Base-by-base conservation (phyloP, 2,797 vertebrate species). In the Gymnoscopelus microlampas region DNA sequence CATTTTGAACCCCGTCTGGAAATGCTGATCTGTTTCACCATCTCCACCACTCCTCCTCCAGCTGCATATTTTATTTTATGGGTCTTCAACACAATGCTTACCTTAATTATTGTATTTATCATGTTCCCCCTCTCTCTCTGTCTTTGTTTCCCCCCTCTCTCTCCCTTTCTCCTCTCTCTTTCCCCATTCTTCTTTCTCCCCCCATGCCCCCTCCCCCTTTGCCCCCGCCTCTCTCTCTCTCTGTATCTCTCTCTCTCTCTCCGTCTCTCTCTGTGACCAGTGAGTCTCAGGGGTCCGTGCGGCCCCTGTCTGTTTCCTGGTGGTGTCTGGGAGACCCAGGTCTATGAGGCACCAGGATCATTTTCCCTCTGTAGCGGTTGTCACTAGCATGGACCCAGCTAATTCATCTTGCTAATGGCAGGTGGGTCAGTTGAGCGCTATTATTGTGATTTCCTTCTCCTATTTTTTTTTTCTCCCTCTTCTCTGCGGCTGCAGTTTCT, bases 391-490 rank as follows among this genome's bases (percentile, higher is more conserved):
- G 88, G 87, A 91, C 87, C 77, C 54, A 62, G 71, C 87, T 93
- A 93, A 95, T 95, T 93, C 86, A 93, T 95, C 93, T 94, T 90
- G 87, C 90, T 95, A 94, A 95, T 94, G 93, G 91, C 92, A 92
- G 91, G 88, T 91, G 76, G 90, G 91, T 92, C 89, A 87, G 86
- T 89, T 87, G 88, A 91, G 86, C 71, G 35, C 86, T 80, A 86
- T 88, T 88, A 90, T 85, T 88, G 85, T 86, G 82, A 89, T 87
- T 89, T 89, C 85, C 55, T 49, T 66, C 24, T 64, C 9, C 53
- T 3, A 11, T 68, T 82, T 71, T 75, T 65, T 65, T n/a, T 47
- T 14, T 9, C n/a, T 47, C 55, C 15, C 54, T 56, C 62, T 74
- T 74, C 68, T 69, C 66, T 61, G 78, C 60, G 61, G 51, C 73